Percentiles rank a stretch among this genome's conserved stretches.
These are phyloP conservation scores for Streblospio benedicti DNA, from an alignment of 1,140 invertebrate species.

Conservation along the genomic window DNA sequence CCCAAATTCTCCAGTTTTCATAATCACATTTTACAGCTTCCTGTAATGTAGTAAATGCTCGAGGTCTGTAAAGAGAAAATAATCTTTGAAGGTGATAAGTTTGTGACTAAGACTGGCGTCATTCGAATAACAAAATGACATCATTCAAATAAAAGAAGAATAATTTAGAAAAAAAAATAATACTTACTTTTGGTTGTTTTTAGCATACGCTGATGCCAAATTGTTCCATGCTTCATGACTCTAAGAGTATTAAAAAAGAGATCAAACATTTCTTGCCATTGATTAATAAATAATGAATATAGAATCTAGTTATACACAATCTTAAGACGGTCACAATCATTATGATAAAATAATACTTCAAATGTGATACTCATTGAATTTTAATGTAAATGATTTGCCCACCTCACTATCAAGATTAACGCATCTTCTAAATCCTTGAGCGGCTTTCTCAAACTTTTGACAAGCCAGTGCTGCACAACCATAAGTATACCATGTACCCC, in stretches of 20 bases:
- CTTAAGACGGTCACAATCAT: too few relatives aligned
- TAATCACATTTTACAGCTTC: constrained; percentile 88
- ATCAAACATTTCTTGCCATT: neutral
- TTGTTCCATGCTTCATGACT: constrained; percentile 97
- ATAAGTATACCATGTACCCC: constrained; percentile 69
- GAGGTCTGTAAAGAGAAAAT: constrained; percentile 37
- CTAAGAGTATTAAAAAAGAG: constrained; percentile 41
- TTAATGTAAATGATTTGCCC: neutral
- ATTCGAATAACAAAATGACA: neutral
- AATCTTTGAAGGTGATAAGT: neutral
- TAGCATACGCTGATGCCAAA: constrained; percentile 82
- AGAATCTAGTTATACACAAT: too few relatives aligned
- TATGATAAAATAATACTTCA: too few relatives aligned
- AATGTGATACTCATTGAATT: neutral
- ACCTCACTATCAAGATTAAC: constrained; percentile 73
- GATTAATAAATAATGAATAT: too few relatives aligned
- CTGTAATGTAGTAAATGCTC: constrained; percentile 58
- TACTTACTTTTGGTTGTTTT: constrained; percentile 68
- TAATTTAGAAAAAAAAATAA: too few relatives aligned
- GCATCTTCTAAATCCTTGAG: constrained; percentile 74
- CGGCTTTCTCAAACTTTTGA: constrained; percentile 74
- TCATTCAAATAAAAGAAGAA: neutral
- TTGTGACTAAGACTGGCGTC: neutral
- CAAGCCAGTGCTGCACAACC: constrained; percentile 73
- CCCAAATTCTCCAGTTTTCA: constrained; percentile 95